These are phyloP conservation scores for Parambassis ranga DNA, from an alignment of 2,797 vertebrate genomes.

Conservation along the genomic window DNA sequence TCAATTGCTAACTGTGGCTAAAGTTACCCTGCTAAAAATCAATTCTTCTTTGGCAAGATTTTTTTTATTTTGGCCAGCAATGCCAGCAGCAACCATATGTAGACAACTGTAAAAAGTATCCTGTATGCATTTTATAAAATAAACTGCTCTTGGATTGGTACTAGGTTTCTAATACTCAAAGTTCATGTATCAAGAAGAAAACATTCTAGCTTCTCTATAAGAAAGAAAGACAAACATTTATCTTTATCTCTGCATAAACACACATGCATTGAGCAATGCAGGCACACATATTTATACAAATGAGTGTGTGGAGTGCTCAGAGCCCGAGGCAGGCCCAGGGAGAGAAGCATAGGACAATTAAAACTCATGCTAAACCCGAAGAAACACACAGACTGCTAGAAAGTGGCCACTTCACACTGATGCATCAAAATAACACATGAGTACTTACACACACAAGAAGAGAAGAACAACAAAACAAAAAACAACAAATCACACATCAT, in stretches of 20 bases:
- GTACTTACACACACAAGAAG: background rate
- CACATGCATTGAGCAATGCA: slow-evolving; percentile 2
- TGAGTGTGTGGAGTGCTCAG: slow-evolving; percentile 8
- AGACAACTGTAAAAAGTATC: too few relatives aligned
- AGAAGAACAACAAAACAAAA: background rate
- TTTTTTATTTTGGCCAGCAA: too few relatives aligned
- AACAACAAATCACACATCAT: slow-evolving; percentile 4
- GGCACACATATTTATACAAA: slow-evolving; percentile 4
- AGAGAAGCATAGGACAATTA: slow-evolving; percentile 57
- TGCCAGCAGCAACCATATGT: too few relatives aligned
- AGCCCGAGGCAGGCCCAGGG: slow-evolving; percentile 37
- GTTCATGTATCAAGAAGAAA: too few relatives aligned
- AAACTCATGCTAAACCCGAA: slow-evolving; percentile 40
- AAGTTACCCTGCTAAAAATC: too few relatives aligned
- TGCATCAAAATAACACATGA: slow-evolving; percentile 24
- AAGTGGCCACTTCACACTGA: slow-evolving; percentile 23
- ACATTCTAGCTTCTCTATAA: too few relatives aligned
- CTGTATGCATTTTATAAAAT: too few relatives aligned
- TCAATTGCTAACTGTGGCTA: too few relatives aligned
- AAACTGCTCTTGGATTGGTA: too few relatives aligned
- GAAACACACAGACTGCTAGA: slow-evolving; percentile 26
- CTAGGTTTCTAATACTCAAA: too few relatives aligned
- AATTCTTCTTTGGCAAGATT: too few relatives aligned
- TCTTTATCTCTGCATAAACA: background rate
- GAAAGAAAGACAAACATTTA: too few relatives aligned